These are phyloP conservation scores for Prorops nasuta DNA, from an alignment of 1,140 invertebrate genomes.

Conservation along the genomic window DNA sequence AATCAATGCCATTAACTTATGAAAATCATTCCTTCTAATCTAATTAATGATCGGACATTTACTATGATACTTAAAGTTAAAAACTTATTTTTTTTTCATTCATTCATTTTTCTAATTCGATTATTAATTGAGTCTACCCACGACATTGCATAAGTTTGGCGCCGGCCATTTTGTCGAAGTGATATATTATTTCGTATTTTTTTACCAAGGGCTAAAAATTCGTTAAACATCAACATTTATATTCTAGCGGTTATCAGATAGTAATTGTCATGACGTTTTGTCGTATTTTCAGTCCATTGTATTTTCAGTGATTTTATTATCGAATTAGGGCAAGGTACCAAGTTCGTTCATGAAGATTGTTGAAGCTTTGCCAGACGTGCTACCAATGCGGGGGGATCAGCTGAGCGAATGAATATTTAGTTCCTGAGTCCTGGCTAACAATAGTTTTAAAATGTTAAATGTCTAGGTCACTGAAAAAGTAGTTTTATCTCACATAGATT, in stretches of 20 bases:
- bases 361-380: slow-evolving; percentile 14
- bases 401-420: slow-evolving; percentile 21
- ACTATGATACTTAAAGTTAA: slow-evolving; percentile 16
- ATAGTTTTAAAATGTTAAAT: slow-evolving; percentile 7
- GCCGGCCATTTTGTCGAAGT: slow-evolving; percentile 45
- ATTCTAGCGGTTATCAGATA: no score
- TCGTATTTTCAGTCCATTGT: no score
- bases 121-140: not conserved
- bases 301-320: slow-evolving; percentile 25
- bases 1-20: no score
- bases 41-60: no score
- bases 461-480: no score
- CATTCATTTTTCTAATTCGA: not conserved
- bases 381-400: slow-evolving; percentile 13
- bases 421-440: slow-evolving; percentile 12
- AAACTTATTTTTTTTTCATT: slow-evolving; percentile 10
- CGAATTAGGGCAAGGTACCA: slow-evolving; percentile 9
- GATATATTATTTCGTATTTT: no score
- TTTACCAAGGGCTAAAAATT: no score
- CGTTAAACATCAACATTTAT: no score
- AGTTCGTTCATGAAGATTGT: slow-evolving; percentile 8
- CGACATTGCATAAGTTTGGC: slow-evolving; percentile 44
- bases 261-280: no score
- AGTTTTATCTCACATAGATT: no score
- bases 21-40: no score